These are phyloP conservation scores for Zaprionus davidi DNA, from an alignment of 1,140 invertebrate genomes.

Conservation along the genomic window DNA sequence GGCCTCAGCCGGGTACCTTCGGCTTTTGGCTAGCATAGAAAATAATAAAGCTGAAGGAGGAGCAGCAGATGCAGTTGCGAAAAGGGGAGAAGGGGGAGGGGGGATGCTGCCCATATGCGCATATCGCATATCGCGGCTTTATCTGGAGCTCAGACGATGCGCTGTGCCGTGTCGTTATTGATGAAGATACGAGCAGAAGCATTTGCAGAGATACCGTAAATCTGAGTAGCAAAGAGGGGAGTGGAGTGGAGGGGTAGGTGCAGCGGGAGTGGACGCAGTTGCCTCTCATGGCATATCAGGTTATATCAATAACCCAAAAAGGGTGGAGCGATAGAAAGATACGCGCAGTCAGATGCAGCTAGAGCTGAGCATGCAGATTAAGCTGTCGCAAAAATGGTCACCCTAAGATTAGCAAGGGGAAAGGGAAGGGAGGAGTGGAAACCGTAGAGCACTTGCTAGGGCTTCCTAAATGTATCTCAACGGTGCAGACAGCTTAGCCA, in stretches of 20 bases:
- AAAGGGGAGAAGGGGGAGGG: neutral
- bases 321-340: conserved; percentile 70
- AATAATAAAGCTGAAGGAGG: conserved; percentile 34
- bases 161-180: conserved; percentile 75
- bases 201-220: conserved; percentile 66
- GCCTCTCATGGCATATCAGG: conserved; percentile 63
- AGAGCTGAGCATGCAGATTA: conserved; percentile 35
- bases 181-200: conserved; percentile 76
- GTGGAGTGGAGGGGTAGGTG: too few relatives aligned
- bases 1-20: conserved; percentile 23
- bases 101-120: conserved; percentile 81
- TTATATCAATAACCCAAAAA: conserved; percentile 84
- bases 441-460: conserved; percentile 57
- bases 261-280: neutral
- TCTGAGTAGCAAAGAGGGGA: conserved; percentile 16
- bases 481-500: conserved; percentile 50
- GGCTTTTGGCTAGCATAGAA: conserved; percentile 30
- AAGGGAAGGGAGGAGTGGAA: conserved; percentile 24
- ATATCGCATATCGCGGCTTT: conserved; percentile 78
- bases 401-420: neutral
- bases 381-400: conserved; percentile 37
- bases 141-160: conserved; percentile 76
- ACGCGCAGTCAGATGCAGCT: neutral
- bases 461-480: conserved; percentile 54
- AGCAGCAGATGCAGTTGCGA: conserved; percentile 34